These are phyloP conservation scores for Lomographa bimaculata DNA, from an alignment of 2,888 invertebrate species.

Conservation along the genomic window DNA sequence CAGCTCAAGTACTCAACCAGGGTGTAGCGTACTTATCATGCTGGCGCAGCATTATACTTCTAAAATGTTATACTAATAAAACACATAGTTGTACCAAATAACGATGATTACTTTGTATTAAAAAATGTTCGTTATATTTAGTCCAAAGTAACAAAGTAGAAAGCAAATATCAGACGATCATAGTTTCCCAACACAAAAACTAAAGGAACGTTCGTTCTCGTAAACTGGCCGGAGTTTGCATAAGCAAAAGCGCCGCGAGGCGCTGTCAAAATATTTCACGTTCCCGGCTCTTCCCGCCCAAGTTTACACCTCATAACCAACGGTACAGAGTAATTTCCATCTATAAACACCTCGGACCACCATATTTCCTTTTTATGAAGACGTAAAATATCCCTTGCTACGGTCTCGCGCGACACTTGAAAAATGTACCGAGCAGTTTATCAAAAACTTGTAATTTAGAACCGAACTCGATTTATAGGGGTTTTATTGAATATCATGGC, in stretches of 20 bases:
- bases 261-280: conserved; percentile 28
- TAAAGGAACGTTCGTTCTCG: conserved; percentile 13
- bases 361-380: conserved; percentile 55
- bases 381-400: conserved; percentile 45
- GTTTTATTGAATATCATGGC: conserved; percentile 37
- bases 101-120: too few relatives aligned
- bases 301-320: conserved; percentile 29
- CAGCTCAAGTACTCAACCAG: too few relatives aligned
- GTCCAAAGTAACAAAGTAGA: conserved; percentile 1
- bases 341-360: conserved; percentile 39
- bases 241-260: conserved; percentile 17
- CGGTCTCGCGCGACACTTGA: conserved; percentile 38
- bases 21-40: too few relatives aligned
- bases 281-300: conserved; percentile 19
- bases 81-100: too few relatives aligned
- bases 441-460: conserved; percentile 42
- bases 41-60: too few relatives aligned
- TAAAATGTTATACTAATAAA: too few relatives aligned
- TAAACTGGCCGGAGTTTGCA: conserved; percentile 21
- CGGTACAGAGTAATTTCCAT: conserved; percentile 31
- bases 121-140: too few relatives aligned
- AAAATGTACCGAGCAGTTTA: conserved; percentile 40
- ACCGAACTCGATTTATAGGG: conserved; percentile 39
- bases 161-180: background rate
- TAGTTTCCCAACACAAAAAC: conserved; percentile 7